A percentile compares a stretch with the other conserved stretches of the same genome.
These are phyloP conservation scores for Drosophila pectinifera DNA, from an alignment of 1,140 invertebrate species.

Conservation along the genomic window DNA sequence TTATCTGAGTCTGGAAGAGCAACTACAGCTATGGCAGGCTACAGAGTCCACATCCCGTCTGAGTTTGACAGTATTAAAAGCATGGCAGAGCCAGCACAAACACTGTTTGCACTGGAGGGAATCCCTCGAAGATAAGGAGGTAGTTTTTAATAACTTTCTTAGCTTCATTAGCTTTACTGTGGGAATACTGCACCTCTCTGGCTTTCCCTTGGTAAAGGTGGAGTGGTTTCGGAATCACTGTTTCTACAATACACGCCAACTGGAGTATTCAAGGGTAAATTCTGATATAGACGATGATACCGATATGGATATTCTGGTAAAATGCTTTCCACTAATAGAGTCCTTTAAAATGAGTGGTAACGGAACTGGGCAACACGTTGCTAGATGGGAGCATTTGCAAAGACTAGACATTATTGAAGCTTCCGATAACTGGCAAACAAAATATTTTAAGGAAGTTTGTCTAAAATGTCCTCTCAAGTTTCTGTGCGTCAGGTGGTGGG, in stretches of 20 bases:
- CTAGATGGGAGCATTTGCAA: conserved; percentile 10
- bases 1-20: conserved; percentile 15
- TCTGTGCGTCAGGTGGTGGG: conserved; percentile 12
- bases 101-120: not conserved
- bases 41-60: conserved; percentile 13
- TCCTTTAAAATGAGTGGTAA: conserved; percentile 8
- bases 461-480: not conserved
- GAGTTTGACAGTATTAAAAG: not conserved
- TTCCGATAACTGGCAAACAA: not conserved
- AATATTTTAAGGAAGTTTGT: conserved; percentile 20
- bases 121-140: not conserved
- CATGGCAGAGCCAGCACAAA: conserved; percentile 14
- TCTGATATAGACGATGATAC: not conserved
- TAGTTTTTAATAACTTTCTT: conserved; percentile 13
- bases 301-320: conserved; percentile 15
- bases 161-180: conserved; percentile 9
- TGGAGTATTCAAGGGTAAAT: conserved; percentile 15
- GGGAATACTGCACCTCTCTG: not conserved
- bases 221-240: not conserved
- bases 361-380: conserved; percentile 3
- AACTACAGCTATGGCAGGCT: conserved; percentile 32
- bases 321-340: conserved; percentile 23
- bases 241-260: conserved; percentile 1
- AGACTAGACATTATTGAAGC: conserved; percentile 8
- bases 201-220: conserved; percentile 14